Base-by-base conservation (phyloP, 2,797 vertebrate genomes). In the Dipus sagitta region DNA sequence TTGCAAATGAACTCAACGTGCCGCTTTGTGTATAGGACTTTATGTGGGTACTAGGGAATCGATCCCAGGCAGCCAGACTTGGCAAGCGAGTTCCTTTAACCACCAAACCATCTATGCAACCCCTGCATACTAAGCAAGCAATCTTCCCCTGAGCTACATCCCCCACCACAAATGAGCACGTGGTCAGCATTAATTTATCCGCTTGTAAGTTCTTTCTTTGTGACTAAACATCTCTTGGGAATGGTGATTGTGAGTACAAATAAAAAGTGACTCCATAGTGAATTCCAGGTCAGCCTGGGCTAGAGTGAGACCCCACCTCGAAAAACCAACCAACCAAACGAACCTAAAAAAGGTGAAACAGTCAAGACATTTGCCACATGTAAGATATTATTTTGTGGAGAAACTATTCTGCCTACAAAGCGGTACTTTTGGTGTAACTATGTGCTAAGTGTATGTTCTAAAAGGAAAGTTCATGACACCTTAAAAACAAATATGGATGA, bases 371-470 rank as follows among this genome's bases (percentile, higher is more conserved):
- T 81, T 64, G 42, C 79, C 71, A 78, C 18, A 20, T 0, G 62
- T 32, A 83, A 86, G 70, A 32, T 47, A 52, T 32, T 72, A 67
- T 77, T 75, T 74, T 88, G 30, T 74, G 34, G 93, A 78, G 32
- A 71, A 78, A 34, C 4, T 28, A 30, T 14, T 62, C 67, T 70
- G 24, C 75, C 62, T 94, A 70, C 38, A 64, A 85, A 89, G 18
- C 38, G 24, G 58, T 30, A 74, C 47, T 67, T 82, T 85, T 82
- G 47, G 38, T 70, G 9, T 70, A 75, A 88, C 47, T 74, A 7
- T 60, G 32, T 52, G n/a, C 90, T 92, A 67, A 84, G 60, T 20
- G 32, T 74, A 30, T 38, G 11, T 30, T 83, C 83, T 93, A 76
- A 71, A 67, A 80, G 42, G 30, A 84, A 86, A 86, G 17, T 15